phyloP scores from a whole-genome alignment of 2,113 vertebrate genomes.

The Acrocephalus arundinaceus region DNA sequence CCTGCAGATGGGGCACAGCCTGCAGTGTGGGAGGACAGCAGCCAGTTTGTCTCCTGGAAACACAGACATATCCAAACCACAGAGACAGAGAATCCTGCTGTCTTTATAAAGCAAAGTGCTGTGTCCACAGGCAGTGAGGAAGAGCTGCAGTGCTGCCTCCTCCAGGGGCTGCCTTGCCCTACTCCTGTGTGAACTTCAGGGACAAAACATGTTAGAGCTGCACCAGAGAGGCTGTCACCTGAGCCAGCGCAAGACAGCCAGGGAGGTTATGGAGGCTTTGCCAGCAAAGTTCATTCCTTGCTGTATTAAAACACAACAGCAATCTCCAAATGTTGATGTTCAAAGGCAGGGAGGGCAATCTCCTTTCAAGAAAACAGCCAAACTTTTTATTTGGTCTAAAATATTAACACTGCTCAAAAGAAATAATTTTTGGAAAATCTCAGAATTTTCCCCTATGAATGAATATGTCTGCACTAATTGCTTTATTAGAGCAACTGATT shows the following conservation, averaged over 20 bases:
- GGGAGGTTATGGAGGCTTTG: background rate
- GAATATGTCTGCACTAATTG: background rate
- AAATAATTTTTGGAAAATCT: background rate
- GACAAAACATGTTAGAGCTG: background rate
- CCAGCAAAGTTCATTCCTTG: background rate
- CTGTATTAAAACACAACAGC: background rate
- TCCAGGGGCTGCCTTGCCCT: background rate
- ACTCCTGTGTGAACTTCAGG: background rate
- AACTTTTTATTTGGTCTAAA: background rate
- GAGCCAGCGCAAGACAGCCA: background rate
- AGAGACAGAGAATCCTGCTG: background rate
- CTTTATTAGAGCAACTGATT: background rate
- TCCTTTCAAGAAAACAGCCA: background rate
- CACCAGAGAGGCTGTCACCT: background rate
- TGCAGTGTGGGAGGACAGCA: fast-evolving
- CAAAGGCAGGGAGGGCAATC: background rate
- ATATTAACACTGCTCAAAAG: background rate
- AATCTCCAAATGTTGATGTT: background rate
- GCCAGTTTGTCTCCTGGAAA: background rate
- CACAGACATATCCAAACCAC: background rate
- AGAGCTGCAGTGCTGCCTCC: background rate
- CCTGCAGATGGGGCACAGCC: background rate
- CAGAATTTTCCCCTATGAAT: background rate
- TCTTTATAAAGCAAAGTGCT: background rate
- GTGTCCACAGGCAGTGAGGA: background rate